These are phyloP conservation scores for Cirrhinus molitorella DNA, from an alignment of 2,797 vertebrate species.

Conservation along the genomic window DNA sequence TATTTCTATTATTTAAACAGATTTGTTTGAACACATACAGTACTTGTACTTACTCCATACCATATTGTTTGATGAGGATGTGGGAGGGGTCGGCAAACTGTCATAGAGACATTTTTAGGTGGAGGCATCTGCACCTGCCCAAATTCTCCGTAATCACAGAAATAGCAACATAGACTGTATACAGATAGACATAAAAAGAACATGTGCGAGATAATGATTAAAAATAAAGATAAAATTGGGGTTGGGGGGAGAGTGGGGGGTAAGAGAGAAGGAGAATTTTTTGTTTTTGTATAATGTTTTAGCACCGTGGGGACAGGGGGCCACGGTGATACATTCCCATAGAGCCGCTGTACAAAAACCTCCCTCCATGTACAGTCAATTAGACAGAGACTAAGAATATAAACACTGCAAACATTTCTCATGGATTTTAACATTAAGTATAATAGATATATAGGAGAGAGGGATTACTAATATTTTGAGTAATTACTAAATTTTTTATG, in stretches of 20 bases:
- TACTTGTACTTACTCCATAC: slow-evolving; percentile 6
- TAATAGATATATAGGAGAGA: neutral
- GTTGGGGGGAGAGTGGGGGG: slow-evolving; percentile 59
- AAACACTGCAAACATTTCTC: slow-evolving; percentile 66
- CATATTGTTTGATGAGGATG: slow-evolving; percentile 42
- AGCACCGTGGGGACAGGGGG: slow-evolving; percentile 88
- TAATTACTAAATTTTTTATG: neutral
- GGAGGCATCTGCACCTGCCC: slow-evolving; percentile 44
- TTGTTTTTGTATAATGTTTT: slow-evolving; percentile 87
- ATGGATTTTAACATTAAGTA: neutral
- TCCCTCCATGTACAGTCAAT: slow-evolving; percentile 26
- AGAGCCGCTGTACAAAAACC: slow-evolving; percentile 62
- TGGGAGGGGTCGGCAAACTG: slow-evolving; percentile 46
- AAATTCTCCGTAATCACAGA: slow-evolving; percentile 72
- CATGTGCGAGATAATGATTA: slow-evolving; percentile 60
- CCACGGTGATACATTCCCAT: slow-evolving; percentile 82
- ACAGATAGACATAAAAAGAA: slow-evolving; percentile 44
- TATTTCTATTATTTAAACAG: neutral
- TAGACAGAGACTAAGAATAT: slow-evolving; percentile 57
- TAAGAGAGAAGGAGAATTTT: slow-evolving; percentile 20
- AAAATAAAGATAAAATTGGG: slow-evolving; percentile 67
- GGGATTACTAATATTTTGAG: neutral
- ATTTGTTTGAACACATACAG: slow-evolving; percentile 19
- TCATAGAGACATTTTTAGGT: slow-evolving; percentile 48
- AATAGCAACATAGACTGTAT: slow-evolving; percentile 73